Evolutionary conservation across 1,140 invertebrate species (phyloP), one percentile per base, ranked within the genome.

Genomic region (Gryon sp.): DNA sequence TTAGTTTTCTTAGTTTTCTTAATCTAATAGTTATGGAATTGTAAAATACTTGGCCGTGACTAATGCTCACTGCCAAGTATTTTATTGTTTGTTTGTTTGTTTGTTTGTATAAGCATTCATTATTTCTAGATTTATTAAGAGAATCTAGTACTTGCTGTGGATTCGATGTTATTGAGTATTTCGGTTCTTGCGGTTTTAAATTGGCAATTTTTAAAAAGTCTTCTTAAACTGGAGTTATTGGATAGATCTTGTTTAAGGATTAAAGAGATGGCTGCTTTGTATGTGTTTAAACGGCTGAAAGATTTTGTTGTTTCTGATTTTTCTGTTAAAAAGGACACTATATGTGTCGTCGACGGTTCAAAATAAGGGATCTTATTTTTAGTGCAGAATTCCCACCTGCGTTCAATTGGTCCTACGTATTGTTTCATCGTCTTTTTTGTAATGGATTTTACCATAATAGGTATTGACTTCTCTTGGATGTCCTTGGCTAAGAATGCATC

Each of bases 331-430:
- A 50, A 36, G 1, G 1, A 8, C 1, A 53, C 11, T 7, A 53
- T 1, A 2, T 38, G 9, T 0, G 20, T 0, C 6, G 7, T 40
- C 2, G 11, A 7, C 1, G 38, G 19, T 3, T 57, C 8, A 9
- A 28, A 28, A 1, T 30, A 2, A 53, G 45, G 12, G 5, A 34
- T n/a, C 0, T 46, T 28, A 1, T 43, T 36, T 7, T 55, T 3
- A 6, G 12, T 11, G 22, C 46, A 69, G 14, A 28, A 62, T 0
- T 24, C 0, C 73, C 65, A 76, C 65, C 73, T 70, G 0, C 62
- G 28, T 14, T 19, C n/a, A 0, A 69, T 15, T 7, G 73, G 46
- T 32, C 46, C 63, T 15, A 45, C 19, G n/a, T 76, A 70, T 12
- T 76, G 72, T 9, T 62, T 62, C 1, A 69, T 8, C 2, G 53